A percentile compares a stretch with the other conserved stretches of the same genome.
phyloP scores from a whole-genome alignment of 2,797 vertebrate genomes.

The Arctocebus calabarensis region DNA sequence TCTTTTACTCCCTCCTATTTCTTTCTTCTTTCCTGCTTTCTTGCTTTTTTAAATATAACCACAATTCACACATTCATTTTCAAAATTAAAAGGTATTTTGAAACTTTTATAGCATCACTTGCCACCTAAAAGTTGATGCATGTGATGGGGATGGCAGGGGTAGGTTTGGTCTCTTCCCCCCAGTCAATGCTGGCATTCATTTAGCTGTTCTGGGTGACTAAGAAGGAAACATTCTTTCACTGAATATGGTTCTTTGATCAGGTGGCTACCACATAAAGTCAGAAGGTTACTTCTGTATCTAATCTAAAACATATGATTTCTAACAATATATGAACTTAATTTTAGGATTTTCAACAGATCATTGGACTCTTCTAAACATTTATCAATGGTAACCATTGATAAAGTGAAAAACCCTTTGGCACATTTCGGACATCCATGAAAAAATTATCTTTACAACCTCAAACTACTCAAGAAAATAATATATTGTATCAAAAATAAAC shows the following conservation, averaged over 20 bases:
- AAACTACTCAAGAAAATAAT: neutral
- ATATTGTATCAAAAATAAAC: neutral
- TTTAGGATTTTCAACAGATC: neutral
- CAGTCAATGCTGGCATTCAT: neutral
- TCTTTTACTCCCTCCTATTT: neutral
- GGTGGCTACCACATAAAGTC: neutral
- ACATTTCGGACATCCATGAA: neutral
- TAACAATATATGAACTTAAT: neutral
- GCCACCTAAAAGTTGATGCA: neutral
- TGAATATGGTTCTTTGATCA: neutral
- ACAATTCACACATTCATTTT: conserved; percentile 18
- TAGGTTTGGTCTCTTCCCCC: neutral
- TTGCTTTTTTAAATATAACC: neutral
- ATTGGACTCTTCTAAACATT: neutral
- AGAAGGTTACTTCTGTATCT: neutral
- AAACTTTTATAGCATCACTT: neutral
- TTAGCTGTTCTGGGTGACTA: neutral
- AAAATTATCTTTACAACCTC: neutral
- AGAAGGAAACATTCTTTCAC: neutral
- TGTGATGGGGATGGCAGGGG: neutral
- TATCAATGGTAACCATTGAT: neutral
- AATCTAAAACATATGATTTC: conserved; percentile 16
- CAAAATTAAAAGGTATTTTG: neutral
- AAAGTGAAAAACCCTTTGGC: neutral
- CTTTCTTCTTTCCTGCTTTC: neutral